These are phyloP conservation scores for Diaperis boleti DNA, from an alignment of 2,888 invertebrate species.

Conservation along the genomic window DNA sequence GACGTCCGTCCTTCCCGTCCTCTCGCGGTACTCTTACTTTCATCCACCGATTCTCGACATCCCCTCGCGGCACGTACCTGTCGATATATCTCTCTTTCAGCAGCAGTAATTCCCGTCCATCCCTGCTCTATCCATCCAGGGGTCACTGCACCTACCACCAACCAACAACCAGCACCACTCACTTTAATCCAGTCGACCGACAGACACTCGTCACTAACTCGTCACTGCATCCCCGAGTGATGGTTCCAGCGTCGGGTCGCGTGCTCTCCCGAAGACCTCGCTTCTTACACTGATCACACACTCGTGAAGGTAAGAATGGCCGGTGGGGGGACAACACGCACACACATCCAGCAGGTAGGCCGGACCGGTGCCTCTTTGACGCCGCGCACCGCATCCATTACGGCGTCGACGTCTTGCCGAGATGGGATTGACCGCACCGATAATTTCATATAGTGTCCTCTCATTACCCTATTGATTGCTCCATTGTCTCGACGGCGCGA, in stretches of 20 bases:
- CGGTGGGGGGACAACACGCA: conserved; percentile 65
- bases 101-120: too few relatives aligned
- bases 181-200: too few relatives aligned
- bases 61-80: too few relatives aligned
- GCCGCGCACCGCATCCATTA: conserved; percentile 44
- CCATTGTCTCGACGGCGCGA: conserved; percentile 65
- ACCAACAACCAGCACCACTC: too few relatives aligned
- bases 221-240: conserved; percentile 37
- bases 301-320: conserved; percentile 66
- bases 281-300: conserved; percentile 67
- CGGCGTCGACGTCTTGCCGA: conserved; percentile 41
- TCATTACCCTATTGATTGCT: conserved; percentile 69
- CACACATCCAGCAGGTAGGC: conserved; percentile 63
- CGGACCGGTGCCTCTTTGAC: conserved; percentile 44
- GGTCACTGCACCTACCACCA: conserved; percentile 26
- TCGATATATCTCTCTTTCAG: too few relatives aligned
- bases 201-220: too few relatives aligned
- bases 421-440: conserved; percentile 64
- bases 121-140: too few relatives aligned
- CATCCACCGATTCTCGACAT: too few relatives aligned
- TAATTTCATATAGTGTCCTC: conserved; percentile 68
- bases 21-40: too few relatives aligned
- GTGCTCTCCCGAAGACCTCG: conserved; percentile 66
- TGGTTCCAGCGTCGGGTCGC: conserved; percentile 60
- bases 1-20: too few relatives aligned